phyloP scores from a whole-genome alignment of 2,888 invertebrate genomes.

The Drosophila mettleri region DNA sequence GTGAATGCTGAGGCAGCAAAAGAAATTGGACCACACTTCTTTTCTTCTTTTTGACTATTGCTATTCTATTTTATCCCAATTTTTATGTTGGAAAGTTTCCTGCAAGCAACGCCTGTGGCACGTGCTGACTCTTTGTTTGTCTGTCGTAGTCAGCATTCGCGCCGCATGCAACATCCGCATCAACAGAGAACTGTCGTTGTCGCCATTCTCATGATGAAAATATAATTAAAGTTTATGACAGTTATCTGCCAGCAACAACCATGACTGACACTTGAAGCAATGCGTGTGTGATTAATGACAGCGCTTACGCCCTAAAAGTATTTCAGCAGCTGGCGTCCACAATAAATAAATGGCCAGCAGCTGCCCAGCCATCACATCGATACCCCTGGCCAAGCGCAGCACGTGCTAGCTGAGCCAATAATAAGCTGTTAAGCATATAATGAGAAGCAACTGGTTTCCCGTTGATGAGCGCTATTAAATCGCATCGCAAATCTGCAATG shows the following conservation, averaged over 20 bases:
- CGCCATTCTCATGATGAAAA: slow-evolving; percentile 68
- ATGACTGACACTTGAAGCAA: slow-evolving; percentile 54
- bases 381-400: slow-evolving; percentile 10
- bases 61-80: slow-evolving; percentile 19
- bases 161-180: slow-evolving; percentile 50
- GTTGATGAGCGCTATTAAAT: slow-evolving; percentile 1
- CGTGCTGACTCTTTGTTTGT: slow-evolving; percentile 44
- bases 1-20: slow-evolving; percentile 27
- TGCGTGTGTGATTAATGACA: slow-evolving; percentile 64
- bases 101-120: slow-evolving; percentile 57
- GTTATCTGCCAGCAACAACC: slow-evolving; percentile 69
- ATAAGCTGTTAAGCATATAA: slow-evolving; percentile 7
- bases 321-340: slow-evolving; percentile 20
- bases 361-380: slow-evolving; percentile 26
- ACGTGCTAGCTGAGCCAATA: slow-evolving; percentile 2
- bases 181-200: slow-evolving; percentile 29
- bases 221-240: slow-evolving; percentile 81
- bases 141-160: slow-evolving; percentile 14
- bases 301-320: slow-evolving; percentile 28
- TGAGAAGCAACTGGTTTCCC: slow-evolving; percentile 11
- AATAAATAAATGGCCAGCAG: slow-evolving; percentile 37
- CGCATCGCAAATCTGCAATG: slow-evolving; percentile 6
- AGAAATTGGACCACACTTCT: slow-evolving; percentile 30
- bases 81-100: slow-evolving; percentile 25
- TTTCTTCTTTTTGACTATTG: background rate